Evolutionary conservation across 2,113 vertebrate species (phyloP).

Genomic region (Triplophysa rosa): DNA sequence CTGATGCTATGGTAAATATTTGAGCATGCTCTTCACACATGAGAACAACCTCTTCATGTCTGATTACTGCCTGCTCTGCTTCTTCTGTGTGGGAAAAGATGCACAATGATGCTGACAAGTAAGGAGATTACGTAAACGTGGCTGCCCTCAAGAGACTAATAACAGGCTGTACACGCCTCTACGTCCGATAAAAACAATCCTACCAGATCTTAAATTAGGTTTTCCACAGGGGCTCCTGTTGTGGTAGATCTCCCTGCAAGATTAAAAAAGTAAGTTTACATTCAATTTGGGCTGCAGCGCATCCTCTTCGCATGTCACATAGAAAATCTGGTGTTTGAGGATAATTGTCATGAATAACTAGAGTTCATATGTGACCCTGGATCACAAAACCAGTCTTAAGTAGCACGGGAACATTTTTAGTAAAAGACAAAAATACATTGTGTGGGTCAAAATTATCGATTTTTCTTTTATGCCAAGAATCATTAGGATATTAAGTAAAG

Average conservation of each 20-base stretch:
- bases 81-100: background rate
- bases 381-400: too few relatives aligned
- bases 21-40: background rate
- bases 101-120: background rate
- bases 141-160: constrained; percentile 68
- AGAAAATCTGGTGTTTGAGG: constrained; percentile 41
- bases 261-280: constrained; percentile 66
- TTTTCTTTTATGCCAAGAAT: too few relatives aligned
- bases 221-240: constrained; percentile 67
- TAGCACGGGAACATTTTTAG: too few relatives aligned
- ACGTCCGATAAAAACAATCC: constrained; percentile 68
- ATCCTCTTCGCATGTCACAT: constrained; percentile 30
- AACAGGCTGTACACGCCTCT: constrained; percentile 63
- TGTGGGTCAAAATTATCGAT: too few relatives aligned
- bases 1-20: background rate
- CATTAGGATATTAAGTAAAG: too few relatives aligned
- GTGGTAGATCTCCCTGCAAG: constrained; percentile 41
- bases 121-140: constrained; percentile 65
- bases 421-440: too few relatives aligned
- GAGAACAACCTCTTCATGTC: background rate
- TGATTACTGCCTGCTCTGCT: background rate
- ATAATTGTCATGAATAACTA: background rate
- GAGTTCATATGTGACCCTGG: too few relatives aligned
- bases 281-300: constrained; percentile 59
- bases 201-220: constrained; percentile 54